A percentile compares a stretch with the other conserved stretches of the same genome.
These are phyloP conservation scores for Dolichallabes microphthalmus DNA, from an alignment of 2,113 vertebrate genomes.

Conservation along the genomic window DNA sequence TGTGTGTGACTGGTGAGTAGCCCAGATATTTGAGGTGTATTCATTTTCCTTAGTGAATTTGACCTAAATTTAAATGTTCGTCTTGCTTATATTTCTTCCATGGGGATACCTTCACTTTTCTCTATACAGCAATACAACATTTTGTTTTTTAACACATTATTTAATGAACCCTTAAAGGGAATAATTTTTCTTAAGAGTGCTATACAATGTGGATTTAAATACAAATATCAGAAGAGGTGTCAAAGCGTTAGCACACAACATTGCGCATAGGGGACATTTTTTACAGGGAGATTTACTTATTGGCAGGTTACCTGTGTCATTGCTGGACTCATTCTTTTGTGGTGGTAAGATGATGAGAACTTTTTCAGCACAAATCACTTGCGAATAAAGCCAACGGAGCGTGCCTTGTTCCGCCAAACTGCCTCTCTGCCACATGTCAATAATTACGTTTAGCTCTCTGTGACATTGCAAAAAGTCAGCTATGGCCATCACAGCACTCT, in stretches of 20 bases:
- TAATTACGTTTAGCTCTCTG: slow-evolving; percentile 67
- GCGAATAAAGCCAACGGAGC: slow-evolving; percentile 75
- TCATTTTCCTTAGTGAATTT: not conserved
- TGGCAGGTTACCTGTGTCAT: not conserved
- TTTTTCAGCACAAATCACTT: slow-evolving; percentile 65
- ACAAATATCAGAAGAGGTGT: not conserved
- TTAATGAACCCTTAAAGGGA: not conserved
- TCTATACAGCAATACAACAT: not conserved
- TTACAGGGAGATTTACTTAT: not conserved
- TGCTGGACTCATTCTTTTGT: not conserved
- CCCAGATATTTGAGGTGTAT: not conserved
- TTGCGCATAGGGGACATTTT: not conserved
- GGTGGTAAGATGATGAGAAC: slow-evolving; percentile 72
- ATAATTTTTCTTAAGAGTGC: not conserved
- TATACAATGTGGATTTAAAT: not conserved
- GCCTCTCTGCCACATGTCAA: slow-evolving; percentile 78
- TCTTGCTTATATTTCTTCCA: not conserved
- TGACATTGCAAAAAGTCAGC: slow-evolving; percentile 73
- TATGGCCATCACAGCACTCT: slow-evolving; percentile 69
- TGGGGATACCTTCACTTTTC: not conserved
- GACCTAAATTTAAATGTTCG: not conserved
- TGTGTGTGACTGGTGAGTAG: not conserved
- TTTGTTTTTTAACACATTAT: not conserved
- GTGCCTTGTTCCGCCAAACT: slow-evolving; percentile 75
- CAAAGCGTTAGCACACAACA: not conserved